Conservation (phyloP, 2,888 invertebrate species). For the Lysandra coridon region DNA sequence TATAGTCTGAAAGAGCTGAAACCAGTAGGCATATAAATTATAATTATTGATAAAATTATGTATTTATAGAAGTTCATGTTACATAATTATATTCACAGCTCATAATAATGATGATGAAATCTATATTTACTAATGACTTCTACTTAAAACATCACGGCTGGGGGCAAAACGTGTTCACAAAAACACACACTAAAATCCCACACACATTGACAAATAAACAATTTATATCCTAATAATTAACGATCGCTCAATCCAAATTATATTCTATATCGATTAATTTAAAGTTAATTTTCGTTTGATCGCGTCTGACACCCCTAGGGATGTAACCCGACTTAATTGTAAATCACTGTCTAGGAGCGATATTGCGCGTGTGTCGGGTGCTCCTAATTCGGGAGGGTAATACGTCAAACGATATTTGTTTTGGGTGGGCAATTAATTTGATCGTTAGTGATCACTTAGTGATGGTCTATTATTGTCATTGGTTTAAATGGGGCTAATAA, state of each 20-base stretch:
- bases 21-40: background rate
- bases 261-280: conserved; percentile 30
- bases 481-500: background rate
- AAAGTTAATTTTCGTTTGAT: conserved; percentile 33
- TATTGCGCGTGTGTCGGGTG: conserved; percentile 44
- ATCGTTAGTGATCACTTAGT: background rate
- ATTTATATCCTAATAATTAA: conserved; percentile 41
- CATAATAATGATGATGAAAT: background rate
- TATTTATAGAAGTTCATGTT: too few species aligned
- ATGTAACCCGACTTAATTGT: conserved; percentile 63
- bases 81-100: background rate
- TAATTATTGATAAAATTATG: too few species aligned
- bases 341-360: conserved; percentile 69
- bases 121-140: background rate
- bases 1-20: background rate
- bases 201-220: conserved; percentile 52
- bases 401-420: conserved; percentile 26
- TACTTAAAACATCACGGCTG: background rate
- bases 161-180: conserved; percentile 7
- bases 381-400: conserved; percentile 4
- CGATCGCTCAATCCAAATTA: conserved; percentile 15
- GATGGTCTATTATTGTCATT: conserved; percentile 4
- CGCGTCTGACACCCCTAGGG: conserved; percentile 40
- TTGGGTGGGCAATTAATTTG: background rate
- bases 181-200: conserved; percentile 42